Evolutionary conservation across 2,888 invertebrate species (phyloP).

Genomic region (Ophioninae sp.): DNA sequence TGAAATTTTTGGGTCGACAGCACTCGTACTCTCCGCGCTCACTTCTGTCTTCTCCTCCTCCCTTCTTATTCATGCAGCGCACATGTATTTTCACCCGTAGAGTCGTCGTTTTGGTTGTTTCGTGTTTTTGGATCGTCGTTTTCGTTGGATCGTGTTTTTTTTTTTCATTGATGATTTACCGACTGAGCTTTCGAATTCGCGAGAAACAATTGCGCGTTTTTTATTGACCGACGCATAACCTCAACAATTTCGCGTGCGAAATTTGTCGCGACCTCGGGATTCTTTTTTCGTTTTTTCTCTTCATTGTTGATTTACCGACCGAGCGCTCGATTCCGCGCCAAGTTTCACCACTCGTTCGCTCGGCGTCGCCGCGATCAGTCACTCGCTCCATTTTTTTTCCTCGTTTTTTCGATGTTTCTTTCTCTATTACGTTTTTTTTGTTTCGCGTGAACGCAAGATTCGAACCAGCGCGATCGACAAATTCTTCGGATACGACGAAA

Average conservation of each 20-base stretch:
- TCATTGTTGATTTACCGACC: neutral
- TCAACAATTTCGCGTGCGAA: neutral
- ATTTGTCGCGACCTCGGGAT: neutral
- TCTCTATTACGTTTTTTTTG: neutral
- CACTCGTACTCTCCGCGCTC: conserved; percentile 27
- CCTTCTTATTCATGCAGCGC: conserved; percentile 43
- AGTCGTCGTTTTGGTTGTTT: conserved; percentile 29
- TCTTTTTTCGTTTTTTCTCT: neutral
- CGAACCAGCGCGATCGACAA: neutral
- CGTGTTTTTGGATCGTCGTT: conserved; percentile 39
- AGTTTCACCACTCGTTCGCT: neutral
- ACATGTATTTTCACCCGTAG: conserved; percentile 61
- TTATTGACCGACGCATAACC: neutral
- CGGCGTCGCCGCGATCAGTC: neutral
- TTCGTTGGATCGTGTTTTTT: neutral
- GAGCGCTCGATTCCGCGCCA: neutral
- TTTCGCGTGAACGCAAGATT: conserved; percentile 15
- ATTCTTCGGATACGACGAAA: neutral
- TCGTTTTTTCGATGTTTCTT: neutral
- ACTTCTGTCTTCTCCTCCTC: conserved; percentile 30
- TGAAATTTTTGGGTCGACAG: conserved; percentile 49
- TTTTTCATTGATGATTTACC: neutral
- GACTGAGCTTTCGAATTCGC: neutral
- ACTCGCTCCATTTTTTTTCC: neutral
- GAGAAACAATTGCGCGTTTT: no score